Conservation (phyloP, 2,113 vertebrate genomes). For the Enhydra lutris region DNA sequence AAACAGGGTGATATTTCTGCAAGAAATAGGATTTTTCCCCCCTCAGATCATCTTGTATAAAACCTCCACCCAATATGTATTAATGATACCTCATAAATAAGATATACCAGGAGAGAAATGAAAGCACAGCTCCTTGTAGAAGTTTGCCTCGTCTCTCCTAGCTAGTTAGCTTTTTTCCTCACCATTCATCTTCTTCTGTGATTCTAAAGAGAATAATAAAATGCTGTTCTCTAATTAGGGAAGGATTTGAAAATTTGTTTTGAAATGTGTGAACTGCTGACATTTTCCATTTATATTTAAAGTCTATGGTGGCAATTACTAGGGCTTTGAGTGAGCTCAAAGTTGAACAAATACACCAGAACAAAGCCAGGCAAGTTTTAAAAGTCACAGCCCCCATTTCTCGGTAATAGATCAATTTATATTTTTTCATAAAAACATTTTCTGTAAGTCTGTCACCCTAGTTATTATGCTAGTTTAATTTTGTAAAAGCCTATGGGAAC, state of each 20-base stretch:
- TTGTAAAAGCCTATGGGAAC: neutral
- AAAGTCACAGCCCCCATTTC: constrained; percentile 19
- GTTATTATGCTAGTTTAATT: constrained; percentile 14
- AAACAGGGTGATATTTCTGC: neutral
- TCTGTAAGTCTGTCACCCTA: neutral
- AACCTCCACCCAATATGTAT: neutral
- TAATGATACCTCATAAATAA: constrained; percentile 50
- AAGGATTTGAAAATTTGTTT: constrained; percentile 46
- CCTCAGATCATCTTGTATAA: neutral
- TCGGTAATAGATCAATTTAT: constrained; percentile 40
- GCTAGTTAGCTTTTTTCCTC: neutral
- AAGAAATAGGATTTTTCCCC: neutral
- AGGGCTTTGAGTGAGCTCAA: neutral
- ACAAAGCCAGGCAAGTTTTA: constrained; percentile 48
- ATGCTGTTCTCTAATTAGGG: constrained; percentile 55
- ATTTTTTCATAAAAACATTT: constrained; percentile 51
- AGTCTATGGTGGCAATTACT: constrained; percentile 47
- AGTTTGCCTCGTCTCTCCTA: constrained; percentile 17
- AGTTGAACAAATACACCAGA: constrained; percentile 33
- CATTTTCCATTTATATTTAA: constrained; percentile 53
- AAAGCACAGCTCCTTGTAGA: neutral
- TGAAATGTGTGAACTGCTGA: constrained; percentile 47
- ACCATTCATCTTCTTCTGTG: constrained; percentile 8
- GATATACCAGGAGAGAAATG: constrained; percentile 7
- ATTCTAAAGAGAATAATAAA: constrained; percentile 64